Conservation (phyloP, 1,140 invertebrate genomes). For the Drosophila sproati region DNA sequence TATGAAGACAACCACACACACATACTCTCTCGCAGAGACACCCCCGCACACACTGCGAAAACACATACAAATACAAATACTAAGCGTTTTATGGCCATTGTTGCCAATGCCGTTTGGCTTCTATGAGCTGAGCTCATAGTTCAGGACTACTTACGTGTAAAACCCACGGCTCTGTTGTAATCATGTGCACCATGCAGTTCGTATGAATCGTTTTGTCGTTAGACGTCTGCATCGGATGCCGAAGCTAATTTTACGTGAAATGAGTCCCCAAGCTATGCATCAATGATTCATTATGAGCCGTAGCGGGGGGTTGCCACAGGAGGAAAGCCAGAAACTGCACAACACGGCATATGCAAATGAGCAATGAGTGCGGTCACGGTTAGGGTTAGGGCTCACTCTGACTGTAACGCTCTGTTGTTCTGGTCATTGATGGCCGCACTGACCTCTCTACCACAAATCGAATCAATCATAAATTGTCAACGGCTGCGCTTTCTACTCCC, state of each 20-base stretch:
- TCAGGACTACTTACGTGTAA: constrained; percentile 4
- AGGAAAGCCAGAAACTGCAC: constrained; percentile 28
- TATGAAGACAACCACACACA: constrained; percentile 53
- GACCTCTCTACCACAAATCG: constrained; percentile 38
- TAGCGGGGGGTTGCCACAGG: background rate
- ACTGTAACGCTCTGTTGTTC: background rate
- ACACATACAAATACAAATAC: constrained; percentile 33
- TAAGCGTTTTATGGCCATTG: constrained; percentile 70
- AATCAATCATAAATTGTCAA: constrained; percentile 80
- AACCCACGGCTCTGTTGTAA: constrained; percentile 30
- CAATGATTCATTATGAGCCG: constrained; percentile 72
- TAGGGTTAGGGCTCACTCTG: background rate
- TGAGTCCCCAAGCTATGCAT: constrained; percentile 58
- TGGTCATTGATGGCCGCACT: constrained; percentile 6
- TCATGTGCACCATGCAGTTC: constrained; percentile 48
- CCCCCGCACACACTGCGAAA: background rate
- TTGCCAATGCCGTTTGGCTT: constrained; percentile 23
- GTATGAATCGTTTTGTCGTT: constrained; percentile 62
- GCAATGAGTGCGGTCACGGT: constrained; percentile 29
- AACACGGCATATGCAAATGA: constrained; percentile 68
- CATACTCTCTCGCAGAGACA: background rate
- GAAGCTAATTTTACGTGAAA: constrained; percentile 79
- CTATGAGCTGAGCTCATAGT: constrained; percentile 43
- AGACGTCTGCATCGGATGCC: constrained; percentile 72
- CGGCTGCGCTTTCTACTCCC: constrained; percentile 28